Conservation (phyloP, 1,140 invertebrate genomes). For the Pogonomyrmex californicus region DNA sequence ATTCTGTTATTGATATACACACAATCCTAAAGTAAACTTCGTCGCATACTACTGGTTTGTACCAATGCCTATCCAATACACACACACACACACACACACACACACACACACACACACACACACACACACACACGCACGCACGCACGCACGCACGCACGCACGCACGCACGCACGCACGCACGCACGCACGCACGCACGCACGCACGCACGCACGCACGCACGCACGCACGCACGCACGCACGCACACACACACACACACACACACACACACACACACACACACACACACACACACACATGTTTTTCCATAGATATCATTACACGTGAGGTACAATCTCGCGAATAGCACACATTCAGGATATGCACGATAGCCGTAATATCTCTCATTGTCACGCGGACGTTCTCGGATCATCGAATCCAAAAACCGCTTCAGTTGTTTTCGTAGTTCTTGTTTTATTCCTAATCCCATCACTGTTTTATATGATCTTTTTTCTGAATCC, state of each 20-base stretch:
- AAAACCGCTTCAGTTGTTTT: constrained; percentile 23
- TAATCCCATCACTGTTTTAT: constrained; percentile 3
- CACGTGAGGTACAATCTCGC: constrained; percentile 24
- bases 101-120: neutral
- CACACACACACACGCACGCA: neutral
- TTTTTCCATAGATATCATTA: constrained; percentile 31
- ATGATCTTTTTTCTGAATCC: neutral
- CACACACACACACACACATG: neutral
- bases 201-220: neutral
- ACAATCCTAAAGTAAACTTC: neutral
- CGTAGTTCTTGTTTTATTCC: neutral
- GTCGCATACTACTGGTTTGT: neutral
- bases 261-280: neutral
- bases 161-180: neutral
- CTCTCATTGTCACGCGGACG: constrained; percentile 33
- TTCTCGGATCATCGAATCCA: constrained; percentile 39
- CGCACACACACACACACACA: neutral
- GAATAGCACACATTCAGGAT: neutral
- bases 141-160: neutral
- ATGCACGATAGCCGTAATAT: constrained; percentile 29
- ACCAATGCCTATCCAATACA: neutral
- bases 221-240: neutral
- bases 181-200: neutral
- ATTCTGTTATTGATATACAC: constrained; percentile 3
- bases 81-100: neutral